phyloP scores from a whole-genome alignment of 1,140 invertebrate genomes.

The Lordiphosa mommai region DNA sequence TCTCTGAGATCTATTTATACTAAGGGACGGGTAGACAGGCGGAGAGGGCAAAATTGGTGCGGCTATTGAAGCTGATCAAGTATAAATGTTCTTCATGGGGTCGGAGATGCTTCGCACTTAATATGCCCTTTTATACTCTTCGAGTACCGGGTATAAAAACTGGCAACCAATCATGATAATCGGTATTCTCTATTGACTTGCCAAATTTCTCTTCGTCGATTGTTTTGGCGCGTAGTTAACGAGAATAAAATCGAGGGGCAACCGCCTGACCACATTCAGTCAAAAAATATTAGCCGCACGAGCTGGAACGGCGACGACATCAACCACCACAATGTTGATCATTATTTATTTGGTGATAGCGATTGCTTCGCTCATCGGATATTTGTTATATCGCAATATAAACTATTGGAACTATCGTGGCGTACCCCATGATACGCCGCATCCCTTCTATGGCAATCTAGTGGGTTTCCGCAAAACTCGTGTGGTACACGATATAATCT shows the following conservation, averaged over 20 bases:
- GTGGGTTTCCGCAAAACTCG: conserved; percentile 41
- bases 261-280: not conserved
- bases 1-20: too few relatives aligned
- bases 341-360: conserved; percentile 37
- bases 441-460: conserved; percentile 73
- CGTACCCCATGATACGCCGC: conserved; percentile 75
- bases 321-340: conserved; percentile 31
- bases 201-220: not conserved
- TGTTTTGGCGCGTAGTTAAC: not conserved
- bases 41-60: too few relatives aligned
- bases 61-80: too few relatives aligned
- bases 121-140: too few relatives aligned
- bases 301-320: not conserved
- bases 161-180: conserved; percentile 16
- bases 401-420: conserved; percentile 79
- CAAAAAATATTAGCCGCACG: not conserved
- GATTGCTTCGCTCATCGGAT: conserved; percentile 33
- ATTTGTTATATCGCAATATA: conserved; percentile 39
- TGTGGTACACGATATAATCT: conserved; percentile 5
- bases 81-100: too few relatives aligned
- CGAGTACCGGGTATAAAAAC: too few relatives aligned
- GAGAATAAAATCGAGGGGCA: conserved; percentile 5
- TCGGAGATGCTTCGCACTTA: too few relatives aligned
- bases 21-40: too few relatives aligned
- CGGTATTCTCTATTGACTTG: not conserved